These are phyloP conservation scores for Hipposideros larvatus DNA, from an alignment of 2,797 vertebrate genomes.

Conservation along the genomic window DNA sequence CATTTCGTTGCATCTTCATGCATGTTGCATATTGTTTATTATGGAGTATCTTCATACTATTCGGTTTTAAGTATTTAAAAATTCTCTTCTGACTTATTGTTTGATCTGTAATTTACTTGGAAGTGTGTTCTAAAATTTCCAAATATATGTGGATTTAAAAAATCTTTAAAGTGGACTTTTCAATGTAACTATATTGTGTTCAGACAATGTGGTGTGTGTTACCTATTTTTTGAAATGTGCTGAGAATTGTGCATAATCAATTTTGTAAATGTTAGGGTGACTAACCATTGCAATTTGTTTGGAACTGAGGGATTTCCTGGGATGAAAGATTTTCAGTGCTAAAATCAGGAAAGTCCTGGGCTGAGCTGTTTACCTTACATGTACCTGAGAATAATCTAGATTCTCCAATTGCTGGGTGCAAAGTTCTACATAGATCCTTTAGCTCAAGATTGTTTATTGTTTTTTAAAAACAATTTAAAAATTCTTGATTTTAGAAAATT, in stretches of 20 bases:
- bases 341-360: not conserved
- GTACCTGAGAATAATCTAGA: not conserved
- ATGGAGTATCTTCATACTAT: not conserved
- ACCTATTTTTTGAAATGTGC: not conserved
- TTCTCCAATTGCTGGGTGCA: not conserved
- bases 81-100: not conserved
- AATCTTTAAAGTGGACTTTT: not conserved
- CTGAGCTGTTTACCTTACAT: not conserved
- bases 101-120: not conserved
- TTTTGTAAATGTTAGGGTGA: not conserved
- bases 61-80: not conserved
- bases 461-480: not conserved
- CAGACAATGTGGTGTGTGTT: not conserved
- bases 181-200: not conserved
- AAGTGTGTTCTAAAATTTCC: not conserved
- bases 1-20: not conserved
- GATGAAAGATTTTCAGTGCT: not conserved
- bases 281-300: not conserved
- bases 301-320: not conserved
- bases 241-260: not conserved
- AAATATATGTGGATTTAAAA: not conserved
- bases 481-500: slow-evolving; percentile 4
- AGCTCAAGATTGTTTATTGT: not conserved
- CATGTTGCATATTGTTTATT: not conserved
- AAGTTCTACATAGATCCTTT: not conserved